phyloP scores from a whole-genome alignment of 37 sponge, comb jelly and placozoan genomes.

The Aplysina aerophoba region DNA sequence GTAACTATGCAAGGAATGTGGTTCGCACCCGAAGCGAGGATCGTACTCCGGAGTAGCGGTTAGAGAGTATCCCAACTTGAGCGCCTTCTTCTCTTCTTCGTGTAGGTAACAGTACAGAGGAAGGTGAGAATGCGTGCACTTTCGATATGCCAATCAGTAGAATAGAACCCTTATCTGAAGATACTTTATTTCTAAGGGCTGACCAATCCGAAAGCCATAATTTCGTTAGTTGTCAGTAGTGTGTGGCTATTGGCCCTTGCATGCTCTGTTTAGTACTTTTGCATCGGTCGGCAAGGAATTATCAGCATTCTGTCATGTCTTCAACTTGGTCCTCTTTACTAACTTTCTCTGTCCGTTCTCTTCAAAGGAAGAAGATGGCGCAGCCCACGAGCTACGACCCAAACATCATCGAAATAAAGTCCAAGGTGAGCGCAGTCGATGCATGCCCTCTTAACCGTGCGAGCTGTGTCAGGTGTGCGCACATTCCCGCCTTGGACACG shows the following conservation, averaged over 20 bases:
- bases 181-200: no score
- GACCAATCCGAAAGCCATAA: background rate
- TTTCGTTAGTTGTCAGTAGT: background rate
- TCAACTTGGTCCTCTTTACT: background rate
- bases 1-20: conserved; percentile 4
- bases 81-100: no score
- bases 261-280: no score
- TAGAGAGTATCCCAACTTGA: no score
- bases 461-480: background rate
- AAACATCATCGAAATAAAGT: conserved; percentile 81
- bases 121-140: background rate
- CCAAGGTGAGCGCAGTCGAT: conserved; percentile 65
- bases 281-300: background rate
- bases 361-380: conserved; percentile 27
- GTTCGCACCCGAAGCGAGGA: background rate
- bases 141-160: no score
- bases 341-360: background rate
- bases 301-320: background rate
- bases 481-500: background rate
- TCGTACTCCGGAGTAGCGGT: no score
- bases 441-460: background rate
- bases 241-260: background rate
- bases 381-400: conserved; percentile 62
- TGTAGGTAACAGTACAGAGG: background rate
- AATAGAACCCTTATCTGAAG: no score